Base-by-base conservation (phyloP, 2,888 invertebrate genomes). In the Teleiodes luculella region DNA sequence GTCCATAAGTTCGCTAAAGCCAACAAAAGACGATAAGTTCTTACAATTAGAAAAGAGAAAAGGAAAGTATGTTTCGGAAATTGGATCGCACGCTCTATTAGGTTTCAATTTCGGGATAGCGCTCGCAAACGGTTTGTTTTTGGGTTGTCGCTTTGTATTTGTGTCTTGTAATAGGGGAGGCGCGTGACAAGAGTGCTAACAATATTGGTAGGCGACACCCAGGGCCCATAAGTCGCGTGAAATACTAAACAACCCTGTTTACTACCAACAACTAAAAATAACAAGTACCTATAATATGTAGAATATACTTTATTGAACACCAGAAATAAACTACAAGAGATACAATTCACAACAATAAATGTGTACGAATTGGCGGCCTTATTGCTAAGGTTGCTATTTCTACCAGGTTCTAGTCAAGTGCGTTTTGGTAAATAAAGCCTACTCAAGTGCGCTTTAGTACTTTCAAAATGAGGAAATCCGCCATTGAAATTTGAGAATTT, bases 91-190 rank as follows among this genome's bases (percentile, higher is more conserved):
- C 62, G 66, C 67, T 68, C 69, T 67, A 72, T 72, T 73, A 66
- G 64, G 68, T 76, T 78, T 77, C 76, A 76, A 76, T 79, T 76
- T 71, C 67, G 59, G 64, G 67, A 68, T 66, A 66, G 66, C 67
- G 63, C 70, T 74, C 66, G 66, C 71, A 71, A 73, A 68, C 68
- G 68, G 71, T 82, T 80, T 77, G 76, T 79, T 81, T 79, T 78
- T 71, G 72, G 74, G 73, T 73, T 75, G 76, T 79, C 80, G 75
- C 76, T 83, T 78, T 78, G 74, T 83, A 78, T 83, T 85, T 80
- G 78, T 77, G 74, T 74, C 76, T 79, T 81, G 80, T 84, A 83
- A 80, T 81, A 78, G 78, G 72, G 67, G 65, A 61, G 59, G 67
- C 58, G 66, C 82, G 81, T 83, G 83, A 66, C 69, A 57, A 20